Percentiles rank a stretch among this genome's conserved stretches.
phyloP scores from a whole-genome alignment of 2,113 vertebrate species.

The Nansenia antarctica region DNA sequence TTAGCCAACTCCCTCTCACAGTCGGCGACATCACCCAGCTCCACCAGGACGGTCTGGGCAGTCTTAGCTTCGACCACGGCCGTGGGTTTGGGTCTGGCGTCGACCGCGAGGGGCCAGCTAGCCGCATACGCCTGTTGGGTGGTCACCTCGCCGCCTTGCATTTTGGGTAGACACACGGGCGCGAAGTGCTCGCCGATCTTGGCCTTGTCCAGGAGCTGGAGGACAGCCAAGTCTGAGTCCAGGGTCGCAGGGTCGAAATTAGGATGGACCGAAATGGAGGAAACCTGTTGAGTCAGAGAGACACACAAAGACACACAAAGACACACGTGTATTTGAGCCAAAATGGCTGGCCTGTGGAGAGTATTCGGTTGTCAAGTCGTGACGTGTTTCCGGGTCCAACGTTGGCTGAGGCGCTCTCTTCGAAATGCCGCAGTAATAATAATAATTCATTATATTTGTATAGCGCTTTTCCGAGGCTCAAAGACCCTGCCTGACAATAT shows the following conservation, averaged over 20 bases:
- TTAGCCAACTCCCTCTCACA: slow-evolving; percentile 84
- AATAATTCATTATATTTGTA: no score
- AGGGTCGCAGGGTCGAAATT: slow-evolving; percentile 80
- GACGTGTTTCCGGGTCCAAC: no score
- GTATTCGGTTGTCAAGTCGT: no score
- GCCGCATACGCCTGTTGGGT: slow-evolving; percentile 74
- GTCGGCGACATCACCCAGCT: slow-evolving; percentile 74
- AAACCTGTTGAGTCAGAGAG: slow-evolving; percentile 72
- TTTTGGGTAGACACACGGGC: slow-evolving; percentile 83
- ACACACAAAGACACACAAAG: background rate
- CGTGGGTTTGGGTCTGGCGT: slow-evolving; percentile 10
- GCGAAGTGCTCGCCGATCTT: slow-evolving; percentile 80
- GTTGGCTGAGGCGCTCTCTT: no score
- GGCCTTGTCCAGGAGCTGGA: slow-evolving; percentile 87
- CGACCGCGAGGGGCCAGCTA: slow-evolving; percentile 76
- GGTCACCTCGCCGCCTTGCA: slow-evolving; percentile 69
- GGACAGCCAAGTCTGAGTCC: slow-evolving; percentile 82
- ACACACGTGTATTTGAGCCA: background rate
- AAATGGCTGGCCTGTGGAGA: background rate
- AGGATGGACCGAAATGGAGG: slow-evolving; percentile 83
- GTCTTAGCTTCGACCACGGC: slow-evolving; percentile 66
- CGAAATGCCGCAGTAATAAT: no score
- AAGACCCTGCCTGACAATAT: no score
- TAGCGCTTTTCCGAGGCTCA: no score
- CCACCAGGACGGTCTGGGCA: slow-evolving; percentile 71